Percentiles rank a stretch among this genome's conserved stretches.
Evolutionary conservation across 2,888 invertebrate genomes (phyloP).

Genomic region (Heliconius aoede): DNA sequence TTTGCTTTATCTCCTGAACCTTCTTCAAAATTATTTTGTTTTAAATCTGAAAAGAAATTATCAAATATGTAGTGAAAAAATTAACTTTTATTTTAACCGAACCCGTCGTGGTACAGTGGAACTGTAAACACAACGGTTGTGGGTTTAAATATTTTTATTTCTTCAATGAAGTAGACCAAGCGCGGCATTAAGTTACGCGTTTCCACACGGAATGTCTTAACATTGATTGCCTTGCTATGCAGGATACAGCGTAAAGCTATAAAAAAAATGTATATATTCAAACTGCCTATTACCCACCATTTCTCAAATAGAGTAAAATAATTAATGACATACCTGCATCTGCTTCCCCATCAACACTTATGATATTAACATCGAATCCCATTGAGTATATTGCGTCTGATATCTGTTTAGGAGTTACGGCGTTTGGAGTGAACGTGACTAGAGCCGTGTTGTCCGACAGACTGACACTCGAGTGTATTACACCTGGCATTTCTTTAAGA

Average conservation of each 20-base stretch:
- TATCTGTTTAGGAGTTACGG: conserved; percentile 83
- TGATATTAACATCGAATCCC: conserved; percentile 88
- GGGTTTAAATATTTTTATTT: no score
- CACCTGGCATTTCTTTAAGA: conserved; percentile 86
- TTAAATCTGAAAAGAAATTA: conserved; percentile 13
- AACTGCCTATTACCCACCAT: no score
- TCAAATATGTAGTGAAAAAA: neutral
- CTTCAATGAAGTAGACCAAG: no score
- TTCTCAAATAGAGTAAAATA: no score
- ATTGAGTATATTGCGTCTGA: conserved; percentile 89
- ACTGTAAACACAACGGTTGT: no score
- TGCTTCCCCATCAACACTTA: conserved; percentile 51
- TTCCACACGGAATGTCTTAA: no score
- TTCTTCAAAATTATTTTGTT: conserved; percentile 57
- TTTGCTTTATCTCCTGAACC: conserved; percentile 66
- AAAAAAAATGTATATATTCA: neutral
- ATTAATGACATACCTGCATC: conserved; percentile 18
- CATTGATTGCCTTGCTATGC: no score
- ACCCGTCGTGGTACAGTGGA: no score
- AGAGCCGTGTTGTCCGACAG: conserved; percentile 86
- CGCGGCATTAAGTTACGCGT: no score
- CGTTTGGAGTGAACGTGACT: conserved; percentile 82
- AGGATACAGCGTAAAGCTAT: neutral
- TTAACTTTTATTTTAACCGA: no score
- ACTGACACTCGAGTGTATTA: conserved; percentile 84